Percentiles rank a stretch among this genome's conserved stretches.
These are phyloP conservation scores for Ochotona curzoniae DNA, from an alignment of 2,113 vertebrate species.

Conservation along the genomic window DNA sequence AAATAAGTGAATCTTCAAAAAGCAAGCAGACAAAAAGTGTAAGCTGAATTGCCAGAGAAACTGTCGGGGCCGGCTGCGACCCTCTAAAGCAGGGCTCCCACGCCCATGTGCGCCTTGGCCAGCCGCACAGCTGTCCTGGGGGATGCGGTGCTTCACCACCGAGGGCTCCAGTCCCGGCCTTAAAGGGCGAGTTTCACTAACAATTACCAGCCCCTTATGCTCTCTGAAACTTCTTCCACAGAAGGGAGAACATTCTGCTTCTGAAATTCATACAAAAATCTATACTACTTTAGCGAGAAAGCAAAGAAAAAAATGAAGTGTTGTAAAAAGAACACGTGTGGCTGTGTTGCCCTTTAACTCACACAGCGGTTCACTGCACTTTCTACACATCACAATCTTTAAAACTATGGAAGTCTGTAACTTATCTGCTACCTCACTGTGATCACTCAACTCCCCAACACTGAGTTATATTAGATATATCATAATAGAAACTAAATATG, in stretches of 20 bases:
- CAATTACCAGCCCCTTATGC: background rate
- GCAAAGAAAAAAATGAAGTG: background rate
- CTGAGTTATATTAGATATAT: background rate
- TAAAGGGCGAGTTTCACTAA: background rate
- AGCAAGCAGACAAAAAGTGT: too few relatives aligned
- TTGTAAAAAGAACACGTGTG: conserved; percentile 6
- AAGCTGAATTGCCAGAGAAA: background rate
- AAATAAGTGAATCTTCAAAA: too few relatives aligned
- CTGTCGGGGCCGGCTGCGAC: background rate
- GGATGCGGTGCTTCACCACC: background rate
- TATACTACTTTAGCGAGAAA: background rate
- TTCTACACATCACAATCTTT: background rate
- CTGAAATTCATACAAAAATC: conserved; percentile 13
- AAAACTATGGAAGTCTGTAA: background rate
- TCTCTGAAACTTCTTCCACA: background rate
- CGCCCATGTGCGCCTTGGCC: background rate
- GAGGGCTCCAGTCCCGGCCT: background rate
- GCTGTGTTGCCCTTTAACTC: background rate
- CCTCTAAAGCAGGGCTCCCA: background rate
- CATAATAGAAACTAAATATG: background rate
- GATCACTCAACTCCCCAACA: background rate
- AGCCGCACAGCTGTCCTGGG: background rate
- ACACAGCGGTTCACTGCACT: background rate
- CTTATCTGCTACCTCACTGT: background rate
- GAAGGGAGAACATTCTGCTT: background rate